phyloP scores from a whole-genome alignment of 2,888 invertebrate genomes.

The Trisateles emortualis region DNA sequence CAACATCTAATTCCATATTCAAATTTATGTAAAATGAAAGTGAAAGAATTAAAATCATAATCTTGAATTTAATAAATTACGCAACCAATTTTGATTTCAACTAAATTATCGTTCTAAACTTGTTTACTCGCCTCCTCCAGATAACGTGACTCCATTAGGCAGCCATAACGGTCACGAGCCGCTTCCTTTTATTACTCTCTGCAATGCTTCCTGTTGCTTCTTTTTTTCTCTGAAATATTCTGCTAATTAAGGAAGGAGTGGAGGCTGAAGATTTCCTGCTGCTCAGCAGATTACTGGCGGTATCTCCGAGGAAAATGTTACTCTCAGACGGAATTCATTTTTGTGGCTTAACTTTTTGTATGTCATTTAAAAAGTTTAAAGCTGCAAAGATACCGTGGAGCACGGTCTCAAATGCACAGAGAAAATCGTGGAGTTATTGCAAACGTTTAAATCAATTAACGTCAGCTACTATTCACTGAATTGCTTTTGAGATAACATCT shows the following conservation, averaged over 20 bases:
- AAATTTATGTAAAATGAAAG: conserved; percentile 30
- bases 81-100: conserved; percentile 49
- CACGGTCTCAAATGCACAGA: conserved; percentile 22
- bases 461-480: conserved; percentile 58
- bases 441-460: conserved; percentile 60
- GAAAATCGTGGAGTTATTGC: conserved; percentile 27
- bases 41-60: conserved; percentile 29
- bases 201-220: conserved; percentile 76
- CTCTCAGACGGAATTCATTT: conserved; percentile 67
- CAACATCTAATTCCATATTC: conserved; percentile 35
- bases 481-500: conserved; percentile 71
- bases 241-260: conserved; percentile 83
- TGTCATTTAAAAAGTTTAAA: conserved; percentile 56
- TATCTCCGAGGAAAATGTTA: conserved; percentile 75
- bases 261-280: conserved; percentile 82
- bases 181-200: conserved; percentile 74
- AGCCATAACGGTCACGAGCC: conserved; percentile 71
- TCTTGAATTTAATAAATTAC: conserved; percentile 43
- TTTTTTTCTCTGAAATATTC: conserved; percentile 80
- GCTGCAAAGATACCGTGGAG: conserved; percentile 38
- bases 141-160: conserved; percentile 70
- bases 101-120: conserved; percentile 57
- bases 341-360: conserved; percentile 66
- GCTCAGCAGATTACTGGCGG: conserved; percentile 78
- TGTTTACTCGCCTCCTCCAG: conserved; percentile 61